Base-by-base conservation (phyloP, 2,113 vertebrate genomes). In the Climacteris rufus region DNA sequence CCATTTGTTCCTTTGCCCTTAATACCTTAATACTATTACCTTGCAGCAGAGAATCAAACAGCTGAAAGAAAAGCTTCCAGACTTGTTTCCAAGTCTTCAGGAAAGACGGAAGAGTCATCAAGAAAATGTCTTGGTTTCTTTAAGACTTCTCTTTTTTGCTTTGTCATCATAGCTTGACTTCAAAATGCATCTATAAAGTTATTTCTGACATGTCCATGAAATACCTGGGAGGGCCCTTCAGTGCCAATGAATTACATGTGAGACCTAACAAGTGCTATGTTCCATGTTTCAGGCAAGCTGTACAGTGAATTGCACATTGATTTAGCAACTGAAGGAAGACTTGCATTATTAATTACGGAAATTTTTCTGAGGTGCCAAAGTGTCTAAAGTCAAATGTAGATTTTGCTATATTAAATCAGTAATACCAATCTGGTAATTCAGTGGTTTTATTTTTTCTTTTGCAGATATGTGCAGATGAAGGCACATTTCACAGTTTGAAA, bases 401-500 rank as follows among this genome's bases (percentile, higher is more conserved):
- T 66, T 30, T 70, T 70, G 6, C 53, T 77, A 10, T 19, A 59
- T 39, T 68, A 71, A 75, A 50, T 77, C 22, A 68, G 56, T 35
- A 80, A 45, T 35, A 85, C 2, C 6, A 24, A 10, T 60, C 35
- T 44, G 21, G 5, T 56, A 90, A 83, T 74, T 64, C 19, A 50
- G 15, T 35, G 18, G 1, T 37, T 66, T 40, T 17, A 9, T 25
- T 27, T 76, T 56, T 40, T 22, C 6, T 60, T 87, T 75, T 81
- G 25, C n/a, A 68, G 53, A 30, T 72, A 27, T 33, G 4, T 76
- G 24, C 11, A 75, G 72, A 64, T 0, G 1, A 63, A 85, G 53
- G 42, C 5, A 6, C 37, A 91, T 90, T 94, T 96, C 87, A 88
- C 85, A 83, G 88, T 80, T 83, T 64, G 72, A 77, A 90, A 91